A percentile compares a stretch with the other conserved stretches of the same genome.
These are phyloP conservation scores for Candoia aspera DNA, from an alignment of 2,113 vertebrate genomes.

Conservation along the genomic window DNA sequence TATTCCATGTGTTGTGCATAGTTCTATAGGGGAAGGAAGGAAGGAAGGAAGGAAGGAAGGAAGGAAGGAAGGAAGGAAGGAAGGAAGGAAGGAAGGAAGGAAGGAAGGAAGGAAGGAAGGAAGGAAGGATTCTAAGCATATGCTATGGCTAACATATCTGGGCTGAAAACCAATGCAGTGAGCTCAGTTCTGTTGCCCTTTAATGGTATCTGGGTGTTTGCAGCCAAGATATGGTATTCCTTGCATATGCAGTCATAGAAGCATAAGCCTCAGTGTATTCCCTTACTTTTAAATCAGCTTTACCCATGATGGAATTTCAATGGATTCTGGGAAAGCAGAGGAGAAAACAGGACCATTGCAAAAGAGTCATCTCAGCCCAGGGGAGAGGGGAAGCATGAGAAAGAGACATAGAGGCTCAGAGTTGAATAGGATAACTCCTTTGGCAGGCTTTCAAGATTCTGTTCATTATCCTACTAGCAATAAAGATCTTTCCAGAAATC, in stretches of 20 bases:
- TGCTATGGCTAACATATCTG: neutral
- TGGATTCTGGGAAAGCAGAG: neutral
- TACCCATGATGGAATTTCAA: neutral
- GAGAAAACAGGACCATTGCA: neutral
- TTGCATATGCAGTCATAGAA: neutral
- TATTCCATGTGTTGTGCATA: neutral
- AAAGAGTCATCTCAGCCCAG: neutral
- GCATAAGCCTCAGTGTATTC: neutral
- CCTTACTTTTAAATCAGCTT: neutral
- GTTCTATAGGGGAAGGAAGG: neutral
- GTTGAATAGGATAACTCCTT: neutral
- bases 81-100: neutral
- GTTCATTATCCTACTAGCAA: too few relatives aligned
- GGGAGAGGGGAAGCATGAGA: neutral
- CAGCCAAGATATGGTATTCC: neutral
- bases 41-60: too few relatives aligned
- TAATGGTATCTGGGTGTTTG: neutral
- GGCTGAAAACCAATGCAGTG: neutral
- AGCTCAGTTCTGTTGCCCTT: neutral
- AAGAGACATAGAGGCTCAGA: neutral
- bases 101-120: neutral
- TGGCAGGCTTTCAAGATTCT: too few relatives aligned
- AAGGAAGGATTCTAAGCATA: neutral
- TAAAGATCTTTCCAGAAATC: too few relatives aligned
- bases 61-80: too few relatives aligned